Evolutionary conservation across 1,140 invertebrate species (phyloP), one percentile per base, ranked within the genome.

Genomic region (Vanessa atalanta): DNA sequence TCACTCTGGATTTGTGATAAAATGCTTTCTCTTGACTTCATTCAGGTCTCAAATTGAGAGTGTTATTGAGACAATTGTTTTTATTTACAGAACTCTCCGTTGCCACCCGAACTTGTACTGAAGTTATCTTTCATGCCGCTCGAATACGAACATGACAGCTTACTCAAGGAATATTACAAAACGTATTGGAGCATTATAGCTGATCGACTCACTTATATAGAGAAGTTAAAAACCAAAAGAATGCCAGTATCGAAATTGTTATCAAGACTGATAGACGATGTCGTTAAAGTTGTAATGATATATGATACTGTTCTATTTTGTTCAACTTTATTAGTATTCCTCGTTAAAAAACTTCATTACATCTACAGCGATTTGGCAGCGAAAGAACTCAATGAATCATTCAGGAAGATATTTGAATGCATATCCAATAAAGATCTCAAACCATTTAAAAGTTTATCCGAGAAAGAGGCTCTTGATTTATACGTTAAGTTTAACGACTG

Each of bases 61-160:
- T 0, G 0, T 20, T 20, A 20, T 20, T 20, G 20, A 20, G 1
- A 20, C 20, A 20, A 20, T 20, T 31, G 26, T 31, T 31, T 43
- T 5, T 9, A 43, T 43, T 43, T 43, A 43, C 84, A 91, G 89
- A 83, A 72, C 20, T 55, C 80, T 14, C 57, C 65, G 12, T 23
- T 80, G 72, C 82, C 81, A 11, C 85, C 90, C 23, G 86, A 89
- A 57, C 72, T 91, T 8, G 72, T 92, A 1, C 66, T 92, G 0
- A 91, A 91, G 73, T 64, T 92, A n/a, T 91, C 89, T 0, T 86
- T 80, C 64, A 88, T 91, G 88, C 81, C 88, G 3, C 90, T 91
- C 55, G 88, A 91, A 71, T 75, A 74, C 15, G 83, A 86, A 0
- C 37, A 75, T 3, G 68, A 80, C 37, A 51, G 73, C 13, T 69